Evolutionary conservation across 2,797 vertebrate species (phyloP), one percentile per base, ranked within the genome.

Genomic region (Poeciliopsis gracilis): DNA sequence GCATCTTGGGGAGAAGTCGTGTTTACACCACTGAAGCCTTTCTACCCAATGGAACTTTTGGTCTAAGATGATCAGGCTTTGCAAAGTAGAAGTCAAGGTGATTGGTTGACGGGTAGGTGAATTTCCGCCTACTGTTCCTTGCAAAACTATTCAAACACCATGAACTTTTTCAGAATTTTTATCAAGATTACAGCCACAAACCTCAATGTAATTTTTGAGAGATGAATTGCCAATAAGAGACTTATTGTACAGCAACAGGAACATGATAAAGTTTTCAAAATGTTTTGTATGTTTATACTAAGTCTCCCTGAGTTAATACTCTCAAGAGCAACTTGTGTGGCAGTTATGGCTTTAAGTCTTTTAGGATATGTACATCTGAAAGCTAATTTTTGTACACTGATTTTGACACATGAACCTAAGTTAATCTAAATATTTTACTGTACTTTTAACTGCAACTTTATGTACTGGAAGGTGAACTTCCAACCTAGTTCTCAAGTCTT

Each of bases 61-160:
- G 46, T 84, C 59, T 71, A 41, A 81, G 55, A n/a, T 73, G 55
- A 75, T 57, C n/a, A 57, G 45, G 13, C 5, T 51, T 72, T 53
- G n/a, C 18, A 75, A 36, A 41, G 25, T 33, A 69, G 15, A 78
- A 77, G 73, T 43, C 47, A 55, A 81, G 36, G 47, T 82, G 82
- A 82, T 84, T 86, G 71, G 80, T 5, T 86, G 66, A 79, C 25
- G n/a, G 9, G 20, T n/a, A 61, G 47, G 45, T 43, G 8, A 12
- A 55, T 38, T 55, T 25, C 74, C 49, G 3, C 75, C 78, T 61
- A 61, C 38, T 47, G 41, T 59, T 4, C 71, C 5, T 11, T 25
- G n/a, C 28, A 51, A 13, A 41, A 36, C 30, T 38, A 25, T 33
- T 41, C 41, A 49, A 55, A 55, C 63, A 33, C 1, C 41, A 70